Conservation (phyloP, 1,140 invertebrate genomes). For the Drosophila neocordata region DNA sequence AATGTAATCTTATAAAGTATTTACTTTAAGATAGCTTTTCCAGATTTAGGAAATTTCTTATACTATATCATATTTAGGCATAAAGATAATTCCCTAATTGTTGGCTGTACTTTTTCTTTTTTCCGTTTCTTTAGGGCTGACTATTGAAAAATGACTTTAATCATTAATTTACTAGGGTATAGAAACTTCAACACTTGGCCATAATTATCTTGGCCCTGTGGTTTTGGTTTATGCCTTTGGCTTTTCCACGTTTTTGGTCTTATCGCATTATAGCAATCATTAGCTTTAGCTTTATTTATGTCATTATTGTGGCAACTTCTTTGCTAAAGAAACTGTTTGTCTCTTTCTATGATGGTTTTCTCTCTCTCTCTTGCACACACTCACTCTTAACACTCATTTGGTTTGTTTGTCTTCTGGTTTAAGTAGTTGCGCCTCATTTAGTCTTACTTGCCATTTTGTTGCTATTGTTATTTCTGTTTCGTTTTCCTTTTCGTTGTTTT, state of each 20-base stretch:
- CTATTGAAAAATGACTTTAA: too few relatives aligned
- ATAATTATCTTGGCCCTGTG: not conserved
- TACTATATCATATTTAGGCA: too few relatives aligned
- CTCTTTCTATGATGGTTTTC: slow-evolving; percentile 17
- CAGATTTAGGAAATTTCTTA: too few relatives aligned
- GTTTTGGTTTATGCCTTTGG: slow-evolving; percentile 20
- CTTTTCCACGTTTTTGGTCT: slow-evolving; percentile 48
- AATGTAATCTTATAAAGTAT: too few relatives aligned
- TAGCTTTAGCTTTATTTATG: slow-evolving; percentile 69
- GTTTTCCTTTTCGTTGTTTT: slow-evolving; percentile 7
- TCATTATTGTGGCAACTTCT: slow-evolving; percentile 69
- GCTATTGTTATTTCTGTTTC: slow-evolving; percentile 4
- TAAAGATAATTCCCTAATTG: too few relatives aligned
- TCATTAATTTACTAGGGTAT: not conserved
- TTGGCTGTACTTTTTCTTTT: too few relatives aligned
- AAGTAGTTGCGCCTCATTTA: slow-evolving; percentile 56
- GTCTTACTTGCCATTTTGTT: slow-evolving; percentile 42
- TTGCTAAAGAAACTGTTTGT: slow-evolving; percentile 13
- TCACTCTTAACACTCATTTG: slow-evolving; percentile 64
- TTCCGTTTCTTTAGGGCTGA: too few relatives aligned
- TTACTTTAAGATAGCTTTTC: too few relatives aligned
- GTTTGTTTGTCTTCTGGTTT: slow-evolving; percentile 20
- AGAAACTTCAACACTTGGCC: not conserved
- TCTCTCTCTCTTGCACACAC: not conserved
- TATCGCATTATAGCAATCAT: slow-evolving; percentile 69